Conservation (phyloP, 2,797 vertebrate species). For the Enteromius treurensis region DNA sequence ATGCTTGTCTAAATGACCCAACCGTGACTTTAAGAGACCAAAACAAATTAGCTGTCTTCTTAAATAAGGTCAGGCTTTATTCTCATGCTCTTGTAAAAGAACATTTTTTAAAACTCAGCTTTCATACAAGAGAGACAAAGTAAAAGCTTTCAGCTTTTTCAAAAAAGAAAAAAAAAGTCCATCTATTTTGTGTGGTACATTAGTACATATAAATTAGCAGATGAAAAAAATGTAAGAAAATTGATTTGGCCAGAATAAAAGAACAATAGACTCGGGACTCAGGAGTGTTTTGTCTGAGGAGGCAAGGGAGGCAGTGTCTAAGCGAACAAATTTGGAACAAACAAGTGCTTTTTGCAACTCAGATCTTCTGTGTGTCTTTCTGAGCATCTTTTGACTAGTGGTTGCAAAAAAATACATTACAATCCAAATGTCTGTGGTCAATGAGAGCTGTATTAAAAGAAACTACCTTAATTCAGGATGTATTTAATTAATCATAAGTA, state of each 20-base stretch:
- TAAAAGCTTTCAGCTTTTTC: slow-evolving; percentile 51
- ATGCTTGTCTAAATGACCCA: slow-evolving; percentile 38
- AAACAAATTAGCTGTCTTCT: slow-evolving; percentile 51
- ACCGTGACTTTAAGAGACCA: slow-evolving; percentile 29
- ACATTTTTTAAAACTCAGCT: slow-evolving; percentile 39
- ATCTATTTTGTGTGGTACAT: slow-evolving; percentile 22
- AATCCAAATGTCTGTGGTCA: background rate
- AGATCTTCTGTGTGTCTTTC: background rate
- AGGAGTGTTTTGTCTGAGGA: background rate
- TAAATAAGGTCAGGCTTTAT: slow-evolving; percentile 40
- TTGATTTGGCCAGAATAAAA: background rate
- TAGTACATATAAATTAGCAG: slow-evolving; percentile 36
- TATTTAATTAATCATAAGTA: background rate
- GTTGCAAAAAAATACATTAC: background rate
- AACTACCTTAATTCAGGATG: background rate
- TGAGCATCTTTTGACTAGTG: background rate
- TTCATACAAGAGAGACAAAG: slow-evolving; percentile 35
- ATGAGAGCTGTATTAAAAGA: background rate
- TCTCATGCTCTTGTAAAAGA: background rate
- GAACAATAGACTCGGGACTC: background rate
- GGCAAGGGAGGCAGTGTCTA: background rate
- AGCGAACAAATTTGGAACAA: background rate
- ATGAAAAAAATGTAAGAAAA: background rate
- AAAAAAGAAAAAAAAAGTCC: background rate
- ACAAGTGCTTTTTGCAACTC: background rate